phyloP scores from a whole-genome alignment of 2,888 invertebrate species.

The Dynastes maya region DNA sequence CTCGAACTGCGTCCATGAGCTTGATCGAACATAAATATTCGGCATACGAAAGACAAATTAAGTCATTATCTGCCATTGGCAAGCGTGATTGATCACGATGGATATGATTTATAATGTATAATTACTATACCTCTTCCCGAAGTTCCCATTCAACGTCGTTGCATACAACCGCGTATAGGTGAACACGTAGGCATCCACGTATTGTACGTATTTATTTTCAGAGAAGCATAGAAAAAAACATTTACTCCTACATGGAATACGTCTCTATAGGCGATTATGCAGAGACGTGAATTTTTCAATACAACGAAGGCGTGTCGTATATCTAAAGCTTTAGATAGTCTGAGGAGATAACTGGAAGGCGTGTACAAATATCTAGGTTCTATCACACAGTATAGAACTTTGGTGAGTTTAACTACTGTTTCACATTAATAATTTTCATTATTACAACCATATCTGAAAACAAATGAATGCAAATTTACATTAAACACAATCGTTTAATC shows the following conservation, averaged over 20 bases:
- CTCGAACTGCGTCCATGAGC: slow-evolving; percentile 16
- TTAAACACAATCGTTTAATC: too few relatives aligned
- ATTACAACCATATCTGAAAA: neutral
- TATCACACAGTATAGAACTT: neutral
- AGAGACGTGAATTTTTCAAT: slow-evolving; percentile 10
- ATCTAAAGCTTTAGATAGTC: slow-evolving; percentile 17
- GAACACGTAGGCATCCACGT: slow-evolving; percentile 1
- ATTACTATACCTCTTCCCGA: slow-evolving; percentile 61
- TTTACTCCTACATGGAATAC: slow-evolving; percentile 9
- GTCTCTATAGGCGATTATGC: neutral
- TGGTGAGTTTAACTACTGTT: slow-evolving; percentile 12
- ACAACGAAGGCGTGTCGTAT: slow-evolving; percentile 25
- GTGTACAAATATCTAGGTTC: slow-evolving; percentile 1
- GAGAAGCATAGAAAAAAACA: slow-evolving; percentile 4
- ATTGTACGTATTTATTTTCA: slow-evolving; percentile 11
- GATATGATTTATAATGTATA: slow-evolving; percentile 65
- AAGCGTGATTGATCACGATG: slow-evolving; percentile 65
- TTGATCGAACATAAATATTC: slow-evolving; percentile 55
- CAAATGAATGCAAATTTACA: too few relatives aligned
- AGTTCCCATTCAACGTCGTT: slow-evolving; percentile 31
- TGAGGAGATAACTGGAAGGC: neutral
- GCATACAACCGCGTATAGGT: neutral
- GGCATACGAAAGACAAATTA: slow-evolving; percentile 63
- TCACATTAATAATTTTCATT: neutral
- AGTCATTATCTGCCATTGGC: slow-evolving; percentile 64